Percentiles rank a stretch among this genome's conserved stretches.
Conservation (phyloP, 2,888 invertebrate species). For the Dynastes grantii region DNA sequence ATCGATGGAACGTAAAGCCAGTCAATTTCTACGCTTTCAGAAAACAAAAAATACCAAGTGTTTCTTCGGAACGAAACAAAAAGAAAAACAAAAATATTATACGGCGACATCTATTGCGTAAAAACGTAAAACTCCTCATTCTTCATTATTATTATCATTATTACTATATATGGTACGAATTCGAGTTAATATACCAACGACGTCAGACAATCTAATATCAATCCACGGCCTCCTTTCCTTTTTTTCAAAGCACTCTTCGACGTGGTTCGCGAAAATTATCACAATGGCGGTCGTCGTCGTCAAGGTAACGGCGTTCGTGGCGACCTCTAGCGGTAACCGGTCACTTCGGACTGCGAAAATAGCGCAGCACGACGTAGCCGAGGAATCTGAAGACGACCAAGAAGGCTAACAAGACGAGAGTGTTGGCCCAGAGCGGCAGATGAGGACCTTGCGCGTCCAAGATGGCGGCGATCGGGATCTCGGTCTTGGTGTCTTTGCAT, state of each 20-base stretch:
- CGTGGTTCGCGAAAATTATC: not conserved
- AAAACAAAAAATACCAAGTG: conserved; percentile 5
- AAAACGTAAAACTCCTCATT: not conserved
- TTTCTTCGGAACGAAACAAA: not conserved
- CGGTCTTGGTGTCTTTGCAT: conserved; percentile 73
- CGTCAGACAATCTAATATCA: not conserved
- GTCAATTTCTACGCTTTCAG: conserved; percentile 2
- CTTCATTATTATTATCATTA: too few species aligned
- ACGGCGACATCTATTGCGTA: conserved; percentile 7
- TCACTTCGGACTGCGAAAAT: conserved; percentile 80
- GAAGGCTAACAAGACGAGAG: conserved; percentile 80
- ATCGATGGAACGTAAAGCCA: not conserved
- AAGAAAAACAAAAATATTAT: not conserved
- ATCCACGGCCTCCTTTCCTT: not conserved
- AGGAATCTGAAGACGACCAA: conserved; percentile 80
- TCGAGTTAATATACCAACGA: conserved; percentile 1
- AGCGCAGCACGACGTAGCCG: conserved; percentile 83
- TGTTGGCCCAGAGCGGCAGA: conserved; percentile 82
- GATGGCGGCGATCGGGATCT: conserved; percentile 79
- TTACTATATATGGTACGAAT: conserved; percentile 8
- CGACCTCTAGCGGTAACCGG: conserved; percentile 47
- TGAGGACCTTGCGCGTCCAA: conserved; percentile 78
- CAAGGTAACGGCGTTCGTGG: not conserved
- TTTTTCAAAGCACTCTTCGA: not conserved
- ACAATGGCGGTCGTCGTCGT: not conserved